These are phyloP conservation scores for Hestina assimilis DNA, from an alignment of 1,140 invertebrate genomes.

Conservation along the genomic window DNA sequence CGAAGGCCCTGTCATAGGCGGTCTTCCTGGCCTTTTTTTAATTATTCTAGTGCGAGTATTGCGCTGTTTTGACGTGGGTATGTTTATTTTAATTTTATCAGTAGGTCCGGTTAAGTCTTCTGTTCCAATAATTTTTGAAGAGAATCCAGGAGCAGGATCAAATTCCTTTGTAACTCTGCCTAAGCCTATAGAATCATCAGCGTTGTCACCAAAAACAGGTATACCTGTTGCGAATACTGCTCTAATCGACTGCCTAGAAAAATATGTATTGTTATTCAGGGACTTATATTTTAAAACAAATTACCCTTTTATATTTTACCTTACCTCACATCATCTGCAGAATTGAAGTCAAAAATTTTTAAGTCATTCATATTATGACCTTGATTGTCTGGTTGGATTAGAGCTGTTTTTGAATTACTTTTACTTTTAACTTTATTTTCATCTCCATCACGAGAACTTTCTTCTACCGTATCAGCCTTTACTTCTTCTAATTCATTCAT, in stretches of 20 bases:
- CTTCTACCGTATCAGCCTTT: not conserved
- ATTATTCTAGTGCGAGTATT: not conserved
- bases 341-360: slow-evolving; percentile 42
- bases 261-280: not conserved
- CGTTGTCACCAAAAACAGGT: not conserved
- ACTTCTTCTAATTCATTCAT: not conserved
- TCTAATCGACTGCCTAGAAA: slow-evolving; percentile 43
- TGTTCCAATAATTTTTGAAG: not conserved
- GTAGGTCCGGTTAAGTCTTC: too few relatives aligned
- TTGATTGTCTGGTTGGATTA: slow-evolving; percentile 1
- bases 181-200: not conserved
- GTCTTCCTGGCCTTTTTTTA: slow-evolving; percentile 23
- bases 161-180: too few relatives aligned
- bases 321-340: slow-evolving; percentile 54
- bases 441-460: not conserved
- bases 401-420: not conserved
- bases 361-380: slow-evolving; percentile 41
- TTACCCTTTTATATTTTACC: not conserved
- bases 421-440: not conserved
- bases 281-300: too few relatives aligned
- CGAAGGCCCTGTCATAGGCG: slow-evolving; percentile 30
- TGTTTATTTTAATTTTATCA: too few relatives aligned
- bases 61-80: too few relatives aligned
- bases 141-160: too few relatives aligned
- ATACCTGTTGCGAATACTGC: slow-evolving; percentile 4